Conservation (phyloP, 2,888 invertebrate genomes). For the Drosophila cognata region DNA sequence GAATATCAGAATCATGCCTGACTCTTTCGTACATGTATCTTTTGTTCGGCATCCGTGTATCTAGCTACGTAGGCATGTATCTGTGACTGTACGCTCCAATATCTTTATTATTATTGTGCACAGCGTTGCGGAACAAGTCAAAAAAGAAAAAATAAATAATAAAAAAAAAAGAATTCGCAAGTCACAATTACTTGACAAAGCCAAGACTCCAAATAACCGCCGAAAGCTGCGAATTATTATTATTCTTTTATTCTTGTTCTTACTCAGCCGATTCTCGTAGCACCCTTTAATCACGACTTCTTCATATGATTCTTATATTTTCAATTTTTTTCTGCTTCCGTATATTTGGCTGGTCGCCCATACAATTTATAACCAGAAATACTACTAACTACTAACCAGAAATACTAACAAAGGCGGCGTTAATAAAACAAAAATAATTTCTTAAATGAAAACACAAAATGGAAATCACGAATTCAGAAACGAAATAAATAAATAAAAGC, state of each 20-base stretch:
- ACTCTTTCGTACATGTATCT: neutral
- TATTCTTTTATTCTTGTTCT: neutral
- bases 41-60: constrained; percentile 7
- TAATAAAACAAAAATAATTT: constrained; percentile 10
- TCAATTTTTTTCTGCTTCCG: constrained; percentile 40
- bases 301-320: constrained; percentile 1
- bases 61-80: constrained; percentile 5
- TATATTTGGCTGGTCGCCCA: constrained; percentile 41
- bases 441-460: constrained; percentile 8
- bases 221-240: neutral
- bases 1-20: neutral
- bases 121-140: constrained; percentile 67
- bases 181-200: constrained; percentile 49
- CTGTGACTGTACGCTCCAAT: constrained; percentile 52
- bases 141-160: constrained; percentile 33
- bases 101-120: constrained; percentile 62
- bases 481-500: neutral
- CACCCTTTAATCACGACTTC: neutral
- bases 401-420: constrained; percentile 32
- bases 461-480: neutral
- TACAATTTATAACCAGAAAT: constrained; percentile 28
- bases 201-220: constrained; percentile 14
- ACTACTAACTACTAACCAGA: constrained; percentile 9
- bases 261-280: neutral
- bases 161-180: constrained; percentile 27